phyloP scores from a whole-genome alignment of 1,140 invertebrate genomes.

The Formica selysi region DNA sequence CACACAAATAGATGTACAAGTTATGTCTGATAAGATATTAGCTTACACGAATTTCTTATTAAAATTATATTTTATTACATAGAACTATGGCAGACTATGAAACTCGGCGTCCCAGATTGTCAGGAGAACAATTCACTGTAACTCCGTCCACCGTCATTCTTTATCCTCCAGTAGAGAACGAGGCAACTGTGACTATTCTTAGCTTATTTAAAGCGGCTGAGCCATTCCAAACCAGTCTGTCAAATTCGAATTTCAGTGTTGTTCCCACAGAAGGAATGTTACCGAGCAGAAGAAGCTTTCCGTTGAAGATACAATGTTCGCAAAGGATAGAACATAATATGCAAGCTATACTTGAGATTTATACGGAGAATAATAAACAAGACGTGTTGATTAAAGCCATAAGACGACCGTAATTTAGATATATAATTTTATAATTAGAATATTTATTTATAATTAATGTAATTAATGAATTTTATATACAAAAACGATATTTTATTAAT shows the following conservation, averaged over 20 bases:
- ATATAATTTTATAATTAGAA: slow-evolving; percentile 23
- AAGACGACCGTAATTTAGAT: slow-evolving; percentile 52
- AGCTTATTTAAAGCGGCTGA: slow-evolving; percentile 72
- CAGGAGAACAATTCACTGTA: slow-evolving; percentile 70
- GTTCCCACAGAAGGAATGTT: slow-evolving; percentile 79
- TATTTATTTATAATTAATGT: slow-evolving; percentile 48
- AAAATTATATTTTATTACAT: slow-evolving; percentile 18
- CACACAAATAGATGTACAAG: neutral
- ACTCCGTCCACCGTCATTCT: slow-evolving; percentile 69
- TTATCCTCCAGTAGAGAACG: slow-evolving; percentile 68
- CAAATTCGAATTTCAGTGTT: slow-evolving; percentile 71
- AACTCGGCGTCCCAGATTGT: neutral
- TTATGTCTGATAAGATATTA: neutral
- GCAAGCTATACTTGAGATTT: slow-evolving; percentile 75
- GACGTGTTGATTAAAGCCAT: slow-evolving; percentile 75
- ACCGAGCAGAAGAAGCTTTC: slow-evolving; percentile 71
- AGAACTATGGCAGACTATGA: slow-evolving; percentile 53
- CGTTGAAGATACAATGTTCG: slow-evolving; percentile 77
- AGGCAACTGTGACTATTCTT: slow-evolving; percentile 74
- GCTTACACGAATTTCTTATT: neutral
- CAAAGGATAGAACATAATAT: slow-evolving; percentile 71
- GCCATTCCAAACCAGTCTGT: slow-evolving; percentile 74
- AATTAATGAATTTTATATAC: slow-evolving; percentile 54
- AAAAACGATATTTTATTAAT: slow-evolving; percentile 64
- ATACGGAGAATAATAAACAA: slow-evolving; percentile 76